phyloP scores from a whole-genome alignment of 2,888 invertebrate genomes.

The Epirrhoe alternata region DNA sequence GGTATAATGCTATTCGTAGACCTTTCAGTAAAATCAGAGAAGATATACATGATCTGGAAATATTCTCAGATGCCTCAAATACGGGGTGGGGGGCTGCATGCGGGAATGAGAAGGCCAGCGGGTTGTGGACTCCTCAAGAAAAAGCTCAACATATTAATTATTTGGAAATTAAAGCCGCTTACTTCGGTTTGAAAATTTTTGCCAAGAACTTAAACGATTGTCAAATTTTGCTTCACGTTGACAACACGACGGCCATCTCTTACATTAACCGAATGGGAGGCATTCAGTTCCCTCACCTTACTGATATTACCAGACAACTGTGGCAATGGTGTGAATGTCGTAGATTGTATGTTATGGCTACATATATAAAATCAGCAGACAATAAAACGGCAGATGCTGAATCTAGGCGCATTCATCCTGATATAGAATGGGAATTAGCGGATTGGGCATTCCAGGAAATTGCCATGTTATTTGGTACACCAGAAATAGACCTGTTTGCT shows the following conservation, averaged over 20 bases:
- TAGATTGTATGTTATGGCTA: constrained; percentile 1
- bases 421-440: constrained; percentile 16
- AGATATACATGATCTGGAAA: not conserved
- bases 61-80: not conserved
- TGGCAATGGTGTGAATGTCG: constrained; percentile 20
- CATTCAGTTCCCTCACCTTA: constrained; percentile 11
- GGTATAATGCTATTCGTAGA: too few relatives aligned
- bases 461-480: not conserved
- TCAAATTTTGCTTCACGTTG: constrained; percentile 3
- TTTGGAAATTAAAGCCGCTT: not conserved
- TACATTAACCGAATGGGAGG: not conserved
- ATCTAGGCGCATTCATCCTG: constrained; percentile 11
- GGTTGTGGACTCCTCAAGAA: not conserved
- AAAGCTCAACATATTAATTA: not conserved
- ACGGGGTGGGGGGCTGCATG: not conserved
- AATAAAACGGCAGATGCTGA: constrained; percentile 9
- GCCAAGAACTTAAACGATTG: not conserved
- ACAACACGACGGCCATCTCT: not conserved
- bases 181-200: not conserved
- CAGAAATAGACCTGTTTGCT: constrained; percentile 6
- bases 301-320: not conserved
- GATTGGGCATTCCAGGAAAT: not conserved
- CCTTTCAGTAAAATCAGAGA: too few relatives aligned
- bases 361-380: constrained; percentile 9
- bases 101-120: not conserved